Conservation (phyloP, 2,113 vertebrate genomes). For the Cebus imitator region DNA sequence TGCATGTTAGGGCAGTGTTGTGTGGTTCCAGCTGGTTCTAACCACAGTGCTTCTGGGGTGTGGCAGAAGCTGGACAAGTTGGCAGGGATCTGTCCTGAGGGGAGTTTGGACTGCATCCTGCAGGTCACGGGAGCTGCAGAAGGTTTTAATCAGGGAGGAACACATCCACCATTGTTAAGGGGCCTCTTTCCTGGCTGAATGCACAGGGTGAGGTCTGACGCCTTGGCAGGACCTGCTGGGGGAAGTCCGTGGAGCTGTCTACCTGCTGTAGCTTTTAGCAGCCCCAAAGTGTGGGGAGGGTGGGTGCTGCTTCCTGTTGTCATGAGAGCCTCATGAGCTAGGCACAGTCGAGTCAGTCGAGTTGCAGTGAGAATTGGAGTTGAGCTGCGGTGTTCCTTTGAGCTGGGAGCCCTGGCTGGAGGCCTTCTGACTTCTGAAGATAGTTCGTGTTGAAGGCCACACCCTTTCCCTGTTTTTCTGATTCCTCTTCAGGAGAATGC, state of each 20-base stretch:
- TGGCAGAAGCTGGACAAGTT: not conserved
- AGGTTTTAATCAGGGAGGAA: not conserved
- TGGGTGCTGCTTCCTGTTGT: rapidly evolving
- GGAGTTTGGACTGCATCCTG: not conserved
- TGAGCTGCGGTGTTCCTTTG: not conserved
- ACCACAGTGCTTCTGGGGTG: rapidly evolving
- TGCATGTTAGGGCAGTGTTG: rapidly evolving
- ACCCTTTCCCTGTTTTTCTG: not conserved
- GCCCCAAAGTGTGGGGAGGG: rapidly evolving
- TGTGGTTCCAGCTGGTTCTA: not conserved
- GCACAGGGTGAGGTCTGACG: not conserved
- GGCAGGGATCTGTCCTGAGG: rapidly evolving
- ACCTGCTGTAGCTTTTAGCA: not conserved
- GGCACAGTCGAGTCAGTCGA: rapidly evolving
- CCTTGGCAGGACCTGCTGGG: not conserved
- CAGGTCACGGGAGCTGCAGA: not conserved
- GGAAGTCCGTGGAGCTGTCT: rapidly evolving
- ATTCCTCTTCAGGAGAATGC: not conserved
- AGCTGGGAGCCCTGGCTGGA: not conserved
- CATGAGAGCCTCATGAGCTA: rapidly evolving
- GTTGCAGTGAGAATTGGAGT: not conserved
- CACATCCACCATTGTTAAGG: not conserved
- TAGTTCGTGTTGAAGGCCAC: not conserved
- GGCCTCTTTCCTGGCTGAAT: not conserved
- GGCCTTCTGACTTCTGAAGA: no score